Evolutionary conservation across 37 sponge, comb jelly and placozoan genomes (phyloP), one percentile per base, ranked within the genome.

Genomic region (Theonella swinhoei): DNA sequence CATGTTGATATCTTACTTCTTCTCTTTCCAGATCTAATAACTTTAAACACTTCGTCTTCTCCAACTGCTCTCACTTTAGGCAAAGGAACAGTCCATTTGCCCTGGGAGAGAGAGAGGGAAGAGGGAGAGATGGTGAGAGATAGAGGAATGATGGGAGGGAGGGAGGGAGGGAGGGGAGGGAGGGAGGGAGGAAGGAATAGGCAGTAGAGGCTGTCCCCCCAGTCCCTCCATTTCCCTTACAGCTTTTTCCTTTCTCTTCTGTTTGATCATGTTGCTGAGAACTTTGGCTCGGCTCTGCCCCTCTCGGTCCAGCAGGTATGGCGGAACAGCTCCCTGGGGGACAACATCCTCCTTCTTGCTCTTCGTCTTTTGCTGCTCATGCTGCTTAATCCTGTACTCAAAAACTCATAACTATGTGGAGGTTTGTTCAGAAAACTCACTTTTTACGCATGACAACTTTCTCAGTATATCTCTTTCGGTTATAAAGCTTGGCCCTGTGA

Each of bases 231-330:
- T 23, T 19, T 60, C 19, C 19, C 68, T 75, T 42, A 96, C 96
- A 80, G 99, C 99, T 76, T 99, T 99, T 85, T 99, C 99, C 42
- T 99, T 99, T 42, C 99, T 90, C 80, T 99, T 99, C 87, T 99
- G 99, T 54, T 99, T 99, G 31, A 99, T 81, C 96, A 95, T 98
- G 83, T 98, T 98, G 60, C 91, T 94, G 19, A 98, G 88, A 0
- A 98, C 96, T 70, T 98, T 98, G 22, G 99, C 96, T 26, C 98
- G 64, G 1, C 94, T 83, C 88, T 98, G 96, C 1, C 90, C 92
- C 79, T 98, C 98, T 84, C 98, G 85, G 87, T 99, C 99, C 72
- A 99, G 81, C 25, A 99, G 87, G 62, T 99, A 99, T 8, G 99
- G 93, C 31, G 99, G 99, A 2, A 99, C 96, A 42, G 99, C 99